phyloP scores from a whole-genome alignment of 2,113 vertebrate genomes.

The Neopipo cinnamomea region DNA sequence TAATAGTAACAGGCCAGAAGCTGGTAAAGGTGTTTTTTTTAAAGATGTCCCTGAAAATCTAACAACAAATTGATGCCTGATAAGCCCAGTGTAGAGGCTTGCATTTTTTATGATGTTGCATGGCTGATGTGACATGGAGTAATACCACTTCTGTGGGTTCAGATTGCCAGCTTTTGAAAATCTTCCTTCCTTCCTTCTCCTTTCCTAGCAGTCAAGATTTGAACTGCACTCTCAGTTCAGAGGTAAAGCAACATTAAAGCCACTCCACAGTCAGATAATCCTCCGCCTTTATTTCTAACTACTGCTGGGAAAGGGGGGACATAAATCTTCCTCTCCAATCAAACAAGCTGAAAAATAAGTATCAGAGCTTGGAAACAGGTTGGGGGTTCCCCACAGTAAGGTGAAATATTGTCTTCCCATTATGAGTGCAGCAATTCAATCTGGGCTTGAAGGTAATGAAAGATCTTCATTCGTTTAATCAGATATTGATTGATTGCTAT shows the following conservation, averaged over 20 bases:
- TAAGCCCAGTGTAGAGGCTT: rapidly evolving
- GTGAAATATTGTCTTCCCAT: slow-evolving; percentile 34
- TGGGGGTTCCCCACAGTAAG: neutral
- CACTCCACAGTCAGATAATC: neutral
- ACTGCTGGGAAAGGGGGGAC: neutral
- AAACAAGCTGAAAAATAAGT: neutral
- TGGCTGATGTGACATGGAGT: neutral
- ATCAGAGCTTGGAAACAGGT: neutral
- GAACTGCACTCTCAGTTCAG: neutral
- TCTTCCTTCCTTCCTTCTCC: neutral
- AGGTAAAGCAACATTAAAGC: neutral
- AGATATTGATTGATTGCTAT: slow-evolving; percentile 47
- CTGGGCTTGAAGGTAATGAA: slow-evolving; percentile 49
- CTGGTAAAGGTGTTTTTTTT: neutral
- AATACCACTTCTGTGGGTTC: neutral
- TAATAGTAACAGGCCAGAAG: neutral
- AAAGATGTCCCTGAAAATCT: neutral
- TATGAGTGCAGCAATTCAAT: slow-evolving; percentile 40
- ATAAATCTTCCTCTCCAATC: neutral
- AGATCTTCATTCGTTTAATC: slow-evolving; percentile 49
- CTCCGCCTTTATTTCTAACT: neutral
- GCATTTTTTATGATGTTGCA: neutral
- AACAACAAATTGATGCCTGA: neutral
- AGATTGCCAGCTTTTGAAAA: neutral
- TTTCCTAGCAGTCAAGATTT: neutral